Percentiles rank a stretch among this genome's conserved stretches.
These are phyloP conservation scores for Himalopsyche kuldschensis DNA, from an alignment of 2,888 invertebrate species.

Conservation along the genomic window DNA sequence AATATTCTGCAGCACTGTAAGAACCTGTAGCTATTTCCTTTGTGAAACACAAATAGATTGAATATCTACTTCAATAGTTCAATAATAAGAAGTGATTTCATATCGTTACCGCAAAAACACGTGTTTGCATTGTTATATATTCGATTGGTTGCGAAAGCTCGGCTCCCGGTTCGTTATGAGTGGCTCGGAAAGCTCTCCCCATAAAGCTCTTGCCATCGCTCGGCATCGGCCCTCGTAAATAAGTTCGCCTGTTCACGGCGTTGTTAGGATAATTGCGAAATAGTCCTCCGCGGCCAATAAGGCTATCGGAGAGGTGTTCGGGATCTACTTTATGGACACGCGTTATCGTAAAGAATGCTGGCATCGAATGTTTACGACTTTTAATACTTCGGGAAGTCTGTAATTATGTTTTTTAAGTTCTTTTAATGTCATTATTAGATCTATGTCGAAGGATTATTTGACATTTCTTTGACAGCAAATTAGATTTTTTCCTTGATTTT, in stretches of 20 bases:
- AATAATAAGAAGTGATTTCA: neutral
- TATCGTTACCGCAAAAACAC: neutral
- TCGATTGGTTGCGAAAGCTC: neutral
- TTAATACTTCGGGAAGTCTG: neutral
- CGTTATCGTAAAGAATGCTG: constrained; percentile 13
- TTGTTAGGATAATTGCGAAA: constrained; percentile 21
- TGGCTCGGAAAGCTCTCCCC: neutral
- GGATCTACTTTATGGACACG: constrained; percentile 9
- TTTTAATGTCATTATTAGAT: no score
- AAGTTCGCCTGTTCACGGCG: constrained; percentile 7
- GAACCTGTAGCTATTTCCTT: no score
- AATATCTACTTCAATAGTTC: neutral
- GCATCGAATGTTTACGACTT: neutral
- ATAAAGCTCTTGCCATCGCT: neutral
- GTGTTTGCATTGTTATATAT: neutral
- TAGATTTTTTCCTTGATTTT: no score
- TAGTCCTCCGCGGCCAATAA: constrained; percentile 6
- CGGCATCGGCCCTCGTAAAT: constrained; percentile 3
- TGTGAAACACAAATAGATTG: neutral
- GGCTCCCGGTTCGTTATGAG: neutral
- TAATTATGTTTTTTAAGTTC: neutral
- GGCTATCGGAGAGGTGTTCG: constrained; percentile 16
- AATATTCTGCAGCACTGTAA: no score
- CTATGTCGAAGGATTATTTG: no score
- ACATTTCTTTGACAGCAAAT: no score